A percentile compares a stretch with the other conserved stretches of the same genome.
These are phyloP conservation scores for Bombyx mandarina DNA, from an alignment of 1,140 invertebrate genomes.

Conservation along the genomic window DNA sequence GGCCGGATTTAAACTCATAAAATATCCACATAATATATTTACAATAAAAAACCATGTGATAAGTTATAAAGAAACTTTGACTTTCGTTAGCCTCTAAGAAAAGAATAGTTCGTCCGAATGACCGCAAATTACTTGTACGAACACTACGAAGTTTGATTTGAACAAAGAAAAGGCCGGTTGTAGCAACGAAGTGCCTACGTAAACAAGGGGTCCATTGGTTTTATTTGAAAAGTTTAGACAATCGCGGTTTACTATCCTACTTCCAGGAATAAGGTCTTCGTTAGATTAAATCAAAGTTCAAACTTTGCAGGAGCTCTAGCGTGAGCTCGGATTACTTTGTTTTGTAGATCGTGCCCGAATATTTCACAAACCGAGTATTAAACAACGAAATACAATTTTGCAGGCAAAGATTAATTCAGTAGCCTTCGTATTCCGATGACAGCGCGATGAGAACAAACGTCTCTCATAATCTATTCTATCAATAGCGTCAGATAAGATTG, in stretches of 20 bases:
- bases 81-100: conserved; percentile 5
- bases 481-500: conserved; percentile 38
- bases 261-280: conserved; percentile 12
- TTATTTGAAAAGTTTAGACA: conserved; percentile 44
- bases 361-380: too few species aligned
- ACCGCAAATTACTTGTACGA: conserved; percentile 26
- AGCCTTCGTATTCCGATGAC: conserved; percentile 14
- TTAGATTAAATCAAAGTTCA: conserved; percentile 13
- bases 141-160: conserved; percentile 25
- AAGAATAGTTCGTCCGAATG: conserved; percentile 23
- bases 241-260: conserved; percentile 17
- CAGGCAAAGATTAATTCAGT: conserved; percentile 2
- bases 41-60: too few species aligned
- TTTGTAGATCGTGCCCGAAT: too few species aligned
- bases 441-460: conserved; percentile 19
- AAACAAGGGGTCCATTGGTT: conserved; percentile 38
- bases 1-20: too few species aligned
- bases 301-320: conserved; percentile 7
- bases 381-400: not conserved
- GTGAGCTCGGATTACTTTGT: too few species aligned
- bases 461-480: conserved; percentile 30
- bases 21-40: too few species aligned
- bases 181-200: conserved; percentile 27
- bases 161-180: conserved; percentile 30
- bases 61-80: too few species aligned